A percentile compares a stretch with the other conserved stretches of the same genome.
Conservation (phyloP, 2,797 vertebrate genomes). For the Coluber constrictor region DNA sequence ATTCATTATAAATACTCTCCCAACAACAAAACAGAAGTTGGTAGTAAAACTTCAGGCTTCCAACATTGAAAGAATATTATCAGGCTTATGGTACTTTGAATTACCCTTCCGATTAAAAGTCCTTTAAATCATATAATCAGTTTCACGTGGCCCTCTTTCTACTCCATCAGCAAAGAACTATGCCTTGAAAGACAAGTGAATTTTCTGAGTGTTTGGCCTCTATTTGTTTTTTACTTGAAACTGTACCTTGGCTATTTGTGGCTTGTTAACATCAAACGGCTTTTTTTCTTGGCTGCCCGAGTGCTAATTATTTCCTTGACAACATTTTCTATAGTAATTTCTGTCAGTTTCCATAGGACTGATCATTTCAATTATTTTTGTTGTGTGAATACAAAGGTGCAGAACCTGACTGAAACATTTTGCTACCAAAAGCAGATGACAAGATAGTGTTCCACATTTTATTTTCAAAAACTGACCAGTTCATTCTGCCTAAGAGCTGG, state of each 20-base stretch:
- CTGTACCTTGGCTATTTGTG: slow-evolving; percentile 36
- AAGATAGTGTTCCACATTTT: neutral
- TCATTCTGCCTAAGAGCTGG: neutral
- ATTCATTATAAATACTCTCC: neutral
- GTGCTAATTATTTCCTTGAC: slow-evolving; percentile 48
- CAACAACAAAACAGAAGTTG: neutral
- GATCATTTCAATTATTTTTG: slow-evolving; percentile 52
- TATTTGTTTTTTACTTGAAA: neutral
- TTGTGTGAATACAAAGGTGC: slow-evolving; percentile 39
- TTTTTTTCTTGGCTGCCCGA: slow-evolving; percentile 35
- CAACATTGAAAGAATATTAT: neutral
- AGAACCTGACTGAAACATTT: neutral
- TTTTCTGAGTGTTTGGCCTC: slow-evolving; percentile 31
- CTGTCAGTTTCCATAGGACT: slow-evolving; percentile 44
- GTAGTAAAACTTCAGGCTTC: neutral
- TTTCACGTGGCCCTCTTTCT: slow-evolving; percentile 15
- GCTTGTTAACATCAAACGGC: slow-evolving; percentile 47
- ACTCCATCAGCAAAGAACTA: slow-evolving; percentile 20
- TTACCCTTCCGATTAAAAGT: neutral
- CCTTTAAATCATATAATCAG: neutral
- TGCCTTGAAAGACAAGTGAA: slow-evolving; percentile 34
- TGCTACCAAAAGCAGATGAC: neutral
- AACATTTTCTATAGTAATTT: slow-evolving; percentile 38
- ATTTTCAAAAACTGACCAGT: neutral
- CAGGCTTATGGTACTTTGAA: neutral